These are phyloP conservation scores for Aphodius granarius DNA, from an alignment of 2,888 invertebrate genomes.

Conservation along the genomic window DNA sequence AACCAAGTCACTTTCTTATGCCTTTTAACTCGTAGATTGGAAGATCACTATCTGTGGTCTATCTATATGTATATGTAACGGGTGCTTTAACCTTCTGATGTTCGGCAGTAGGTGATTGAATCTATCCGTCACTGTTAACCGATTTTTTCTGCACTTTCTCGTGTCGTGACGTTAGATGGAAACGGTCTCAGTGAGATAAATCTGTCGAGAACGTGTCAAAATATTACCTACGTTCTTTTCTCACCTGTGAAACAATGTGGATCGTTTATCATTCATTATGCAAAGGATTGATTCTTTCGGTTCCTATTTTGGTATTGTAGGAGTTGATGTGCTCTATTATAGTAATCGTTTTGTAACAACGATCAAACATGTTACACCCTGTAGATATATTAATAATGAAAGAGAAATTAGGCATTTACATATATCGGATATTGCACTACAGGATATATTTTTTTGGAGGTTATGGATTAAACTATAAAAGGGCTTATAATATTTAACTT, in stretches of 20 bases:
- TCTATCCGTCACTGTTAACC: slow-evolving; percentile 3
- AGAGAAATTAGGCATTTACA: neutral
- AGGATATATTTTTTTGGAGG: neutral
- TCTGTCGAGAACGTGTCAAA: neutral
- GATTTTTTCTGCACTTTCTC: slow-evolving; percentile 1
- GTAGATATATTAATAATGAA: no score
- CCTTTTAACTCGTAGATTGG: neutral
- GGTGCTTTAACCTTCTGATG: neutral
- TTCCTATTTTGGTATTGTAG: neutral
- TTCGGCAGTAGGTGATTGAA: neutral
- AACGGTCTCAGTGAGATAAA: neutral
- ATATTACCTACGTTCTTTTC: neutral
- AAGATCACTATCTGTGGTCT: neutral
- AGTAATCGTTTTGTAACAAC: no score
- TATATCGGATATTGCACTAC: neutral
- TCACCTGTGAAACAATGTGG: neutral
- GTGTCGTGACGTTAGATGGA: slow-evolving; percentile 7
- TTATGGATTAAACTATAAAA: neutral
- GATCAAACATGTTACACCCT: no score
- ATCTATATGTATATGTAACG: slow-evolving; percentile 4
- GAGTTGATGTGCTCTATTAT: neutral
- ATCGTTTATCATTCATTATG: neutral
- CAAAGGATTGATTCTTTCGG: neutral
- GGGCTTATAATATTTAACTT: neutral
- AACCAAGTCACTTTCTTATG: slow-evolving; percentile 8